Base-by-base conservation (phyloP, 2,888 invertebrate species). In the Coleophora flavipennella region DNA sequence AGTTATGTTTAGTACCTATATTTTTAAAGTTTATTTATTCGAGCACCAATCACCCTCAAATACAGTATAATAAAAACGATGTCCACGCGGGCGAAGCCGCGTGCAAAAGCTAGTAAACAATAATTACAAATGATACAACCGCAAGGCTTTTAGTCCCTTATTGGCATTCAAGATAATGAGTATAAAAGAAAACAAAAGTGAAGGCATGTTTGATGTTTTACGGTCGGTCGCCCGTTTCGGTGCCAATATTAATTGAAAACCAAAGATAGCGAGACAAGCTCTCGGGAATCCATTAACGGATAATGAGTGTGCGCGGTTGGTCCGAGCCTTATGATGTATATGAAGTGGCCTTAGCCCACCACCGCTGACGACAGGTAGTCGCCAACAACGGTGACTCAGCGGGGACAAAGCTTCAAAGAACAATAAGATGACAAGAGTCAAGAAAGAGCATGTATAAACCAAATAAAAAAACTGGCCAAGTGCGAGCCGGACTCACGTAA, bases 351-450 rank as follows among this genome's bases (percentile, higher is more conserved):
- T 64, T 67, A 60, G 55, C 62, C 61, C 69, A n/a, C n/a, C n/a
- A n/a, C n/a, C n/a, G 67, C 66, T 67, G 64, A 58, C 69, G 73
- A 75, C 80, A 81, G 76, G 77, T 79, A 77, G 67, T 50, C 58
- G 59, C 20, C 6, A 20, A 6, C 20, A 6, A 20, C 20, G 20
- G 57, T 77, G 77, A 79, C 56, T 78, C 78, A 77, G 62, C 64
- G 53, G 25, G 55, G 59, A 60, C 67, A 66, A 60, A 59, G 53
- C 57, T 51, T 52, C 48, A 50, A 49, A 40, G 49, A 40, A 41
- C 40, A 35, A 52, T 42, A 42, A 53, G 54, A 60, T 61, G 48
- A 56, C 29, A 10, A 29, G 11, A 29, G 20, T 6, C 29, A 29
- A 29, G 11, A 29, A 10, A 27, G 11, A 7, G 10, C 29, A 11